phyloP scores from a whole-genome alignment of 2,113 vertebrate genomes.

The Taurulus bubalis region DNA sequence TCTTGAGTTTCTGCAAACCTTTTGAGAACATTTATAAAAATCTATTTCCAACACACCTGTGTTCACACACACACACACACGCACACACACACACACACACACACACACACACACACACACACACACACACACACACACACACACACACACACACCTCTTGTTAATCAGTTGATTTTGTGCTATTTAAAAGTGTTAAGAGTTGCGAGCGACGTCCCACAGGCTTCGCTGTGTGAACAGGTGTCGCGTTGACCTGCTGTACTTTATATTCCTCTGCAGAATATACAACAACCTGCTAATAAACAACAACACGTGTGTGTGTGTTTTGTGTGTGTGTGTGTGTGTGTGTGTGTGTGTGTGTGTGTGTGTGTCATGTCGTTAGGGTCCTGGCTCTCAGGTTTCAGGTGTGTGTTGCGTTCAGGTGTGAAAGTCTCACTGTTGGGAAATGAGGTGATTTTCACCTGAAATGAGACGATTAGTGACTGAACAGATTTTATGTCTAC shows the following conservation, averaged over 20 bases:
- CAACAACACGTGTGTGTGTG: conserved; percentile 19
- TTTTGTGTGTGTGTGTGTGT: conserved; percentile 7
- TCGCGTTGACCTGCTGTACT: conserved; percentile 44
- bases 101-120: neutral
- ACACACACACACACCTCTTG: conserved; percentile 9
- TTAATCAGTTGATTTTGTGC: conserved; percentile 55
- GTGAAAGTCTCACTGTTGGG: conserved; percentile 43
- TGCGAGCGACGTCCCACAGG: conserved; percentile 30
- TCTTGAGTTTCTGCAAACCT: conserved; percentile 1
- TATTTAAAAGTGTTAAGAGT: conserved; percentile 56
- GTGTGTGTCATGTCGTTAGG: conserved; percentile 8
- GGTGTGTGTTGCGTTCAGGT: conserved; percentile 41
- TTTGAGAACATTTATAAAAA: neutral
- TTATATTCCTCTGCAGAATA: conserved; percentile 1
- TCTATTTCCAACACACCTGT: neutral
- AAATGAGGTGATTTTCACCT: conserved; percentile 51
- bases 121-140: conserved; percentile 13
- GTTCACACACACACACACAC: conserved; percentile 8
- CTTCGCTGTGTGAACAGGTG: conserved; percentile 44
- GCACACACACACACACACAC: conserved; percentile 7
- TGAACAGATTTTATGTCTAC: conserved; percentile 21
- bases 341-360: conserved; percentile 9
- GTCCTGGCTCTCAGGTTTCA: conserved; percentile 21
- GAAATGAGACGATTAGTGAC: conserved; percentile 51
- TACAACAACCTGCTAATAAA: conserved; percentile 16